These are phyloP conservation scores for Toxotes jaculatrix DNA, from an alignment of 2,113 vertebrate species.

Conservation along the genomic window DNA sequence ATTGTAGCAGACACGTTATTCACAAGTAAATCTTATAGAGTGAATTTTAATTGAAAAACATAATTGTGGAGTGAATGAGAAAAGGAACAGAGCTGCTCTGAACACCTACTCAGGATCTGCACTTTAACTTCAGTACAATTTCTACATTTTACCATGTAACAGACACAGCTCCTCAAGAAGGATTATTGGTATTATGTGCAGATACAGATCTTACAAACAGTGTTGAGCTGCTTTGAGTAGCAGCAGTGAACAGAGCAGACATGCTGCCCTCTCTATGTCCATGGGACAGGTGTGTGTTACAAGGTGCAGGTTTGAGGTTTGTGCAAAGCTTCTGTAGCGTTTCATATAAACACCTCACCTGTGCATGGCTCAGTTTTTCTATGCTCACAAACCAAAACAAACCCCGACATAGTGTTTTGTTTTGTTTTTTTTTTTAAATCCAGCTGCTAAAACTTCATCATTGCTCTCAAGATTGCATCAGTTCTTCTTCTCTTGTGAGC, in stretches of 20 bases:
- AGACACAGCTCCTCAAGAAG: neutral
- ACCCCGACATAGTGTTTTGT: neutral
- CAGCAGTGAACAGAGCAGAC: conserved; percentile 4
- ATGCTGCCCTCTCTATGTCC: neutral
- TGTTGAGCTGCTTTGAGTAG: neutral
- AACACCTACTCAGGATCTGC: neutral
- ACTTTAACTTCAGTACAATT: neutral
- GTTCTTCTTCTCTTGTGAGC: conserved; percentile 13
- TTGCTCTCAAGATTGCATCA: conserved; percentile 23
- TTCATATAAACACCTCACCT: conserved; percentile 33
- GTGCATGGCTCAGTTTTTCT: neutral
- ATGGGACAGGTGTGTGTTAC: conserved; percentile 1
- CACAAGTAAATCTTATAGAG: neutral
- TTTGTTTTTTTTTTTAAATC: conserved; percentile 2
- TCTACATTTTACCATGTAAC: neutral
- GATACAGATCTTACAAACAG: conserved; percentile 16
- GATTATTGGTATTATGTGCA: conserved; percentile 34
- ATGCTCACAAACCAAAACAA: conserved; percentile 2
- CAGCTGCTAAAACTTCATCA: conserved; percentile 12
- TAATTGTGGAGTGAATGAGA: neutral
- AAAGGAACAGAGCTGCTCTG: neutral
- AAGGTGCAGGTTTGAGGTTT: neutral
- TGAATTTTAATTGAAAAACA: conserved; percentile 1
- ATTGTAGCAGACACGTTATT: neutral
- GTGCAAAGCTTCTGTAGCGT: neutral